phyloP scores from a whole-genome alignment of 2,797 vertebrate species.

The Chelidonichthys spinosus region DNA sequence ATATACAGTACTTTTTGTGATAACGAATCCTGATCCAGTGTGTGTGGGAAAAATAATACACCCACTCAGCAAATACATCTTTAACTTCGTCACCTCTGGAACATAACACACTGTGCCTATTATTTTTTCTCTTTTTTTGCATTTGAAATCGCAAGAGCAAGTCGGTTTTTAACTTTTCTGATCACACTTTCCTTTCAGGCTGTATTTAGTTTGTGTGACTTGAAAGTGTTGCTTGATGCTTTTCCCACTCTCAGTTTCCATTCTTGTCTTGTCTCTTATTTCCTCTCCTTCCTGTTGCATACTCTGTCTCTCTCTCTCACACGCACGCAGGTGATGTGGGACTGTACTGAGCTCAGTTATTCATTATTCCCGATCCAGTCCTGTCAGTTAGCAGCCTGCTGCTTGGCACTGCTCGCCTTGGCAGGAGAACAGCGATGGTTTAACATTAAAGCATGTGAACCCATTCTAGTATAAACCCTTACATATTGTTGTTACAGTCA shows the following conservation, averaged over 20 bases:
- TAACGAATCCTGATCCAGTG: constrained; percentile 42
- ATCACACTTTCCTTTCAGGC: constrained; percentile 29
- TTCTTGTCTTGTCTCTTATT: constrained; percentile 31
- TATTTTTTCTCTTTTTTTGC: constrained; percentile 1
- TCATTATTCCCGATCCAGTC: constrained; percentile 44
- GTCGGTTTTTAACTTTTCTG: constrained; percentile 22
- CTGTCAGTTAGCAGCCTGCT: constrained; percentile 36
- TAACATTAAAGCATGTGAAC: no score
- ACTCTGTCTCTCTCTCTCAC: neutral
- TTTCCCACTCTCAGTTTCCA: constrained; percentile 37
- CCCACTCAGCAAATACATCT: constrained; percentile 39
- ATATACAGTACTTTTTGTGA: constrained; percentile 28
- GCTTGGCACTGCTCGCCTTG: constrained; percentile 30
- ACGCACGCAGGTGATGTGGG: constrained; percentile 30
- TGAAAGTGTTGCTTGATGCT: constrained; percentile 27
- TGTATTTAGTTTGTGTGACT: constrained; percentile 32
- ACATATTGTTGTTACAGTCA: neutral
- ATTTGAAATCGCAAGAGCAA: constrained; percentile 12
- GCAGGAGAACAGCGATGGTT: constrained; percentile 16
- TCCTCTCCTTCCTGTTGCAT: constrained; percentile 26
- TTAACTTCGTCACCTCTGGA: constrained; percentile 29
- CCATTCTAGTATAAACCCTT: neutral
- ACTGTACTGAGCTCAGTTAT: constrained; percentile 35
- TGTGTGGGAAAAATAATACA: constrained; percentile 25
- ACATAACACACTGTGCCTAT: constrained; percentile 15